These are phyloP conservation scores for Lasius fuliginosus DNA, from an alignment of 2,888 invertebrate species.

Conservation along the genomic window DNA sequence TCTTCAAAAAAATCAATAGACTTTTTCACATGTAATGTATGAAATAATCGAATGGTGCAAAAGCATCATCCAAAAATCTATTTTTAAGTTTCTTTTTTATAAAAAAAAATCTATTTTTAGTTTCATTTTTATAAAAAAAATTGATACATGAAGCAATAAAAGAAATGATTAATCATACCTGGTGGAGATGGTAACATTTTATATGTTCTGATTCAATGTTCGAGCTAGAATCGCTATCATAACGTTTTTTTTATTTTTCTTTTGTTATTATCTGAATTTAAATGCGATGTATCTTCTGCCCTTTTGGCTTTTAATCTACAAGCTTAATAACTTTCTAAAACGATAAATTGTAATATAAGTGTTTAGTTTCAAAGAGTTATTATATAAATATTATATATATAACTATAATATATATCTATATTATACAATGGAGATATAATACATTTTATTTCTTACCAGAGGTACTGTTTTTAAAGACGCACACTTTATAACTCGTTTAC, in stretches of 20 bases:
- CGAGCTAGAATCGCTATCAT: not conserved
- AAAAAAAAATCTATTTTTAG: not conserved
- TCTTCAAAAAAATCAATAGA: too few species aligned
- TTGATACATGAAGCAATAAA: not conserved
- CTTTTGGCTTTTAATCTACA: not conserved
- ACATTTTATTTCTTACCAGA: not conserved
- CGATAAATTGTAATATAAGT: not conserved
- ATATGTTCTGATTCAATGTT: not conserved
- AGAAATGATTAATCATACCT: not conserved
- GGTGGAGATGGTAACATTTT: not conserved
- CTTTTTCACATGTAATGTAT: too few species aligned
- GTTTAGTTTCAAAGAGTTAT: not conserved
- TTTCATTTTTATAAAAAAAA: not conserved
- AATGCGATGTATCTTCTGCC: not conserved
- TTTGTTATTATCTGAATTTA: not conserved
- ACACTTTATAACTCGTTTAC: not conserved
- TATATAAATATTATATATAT: not conserved
- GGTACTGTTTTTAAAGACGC: constrained; percentile 6
- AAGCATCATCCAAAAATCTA: not conserved
- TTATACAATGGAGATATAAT: not conserved
- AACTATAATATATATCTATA: too few species aligned
- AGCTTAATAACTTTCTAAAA: not conserved
- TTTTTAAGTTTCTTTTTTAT: not conserved
- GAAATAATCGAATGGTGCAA: too few species aligned
- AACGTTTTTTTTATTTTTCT: not conserved